Evolutionary conservation across 1,140 invertebrate species (phyloP).

Genomic region (Achatina immaculata): DNA sequence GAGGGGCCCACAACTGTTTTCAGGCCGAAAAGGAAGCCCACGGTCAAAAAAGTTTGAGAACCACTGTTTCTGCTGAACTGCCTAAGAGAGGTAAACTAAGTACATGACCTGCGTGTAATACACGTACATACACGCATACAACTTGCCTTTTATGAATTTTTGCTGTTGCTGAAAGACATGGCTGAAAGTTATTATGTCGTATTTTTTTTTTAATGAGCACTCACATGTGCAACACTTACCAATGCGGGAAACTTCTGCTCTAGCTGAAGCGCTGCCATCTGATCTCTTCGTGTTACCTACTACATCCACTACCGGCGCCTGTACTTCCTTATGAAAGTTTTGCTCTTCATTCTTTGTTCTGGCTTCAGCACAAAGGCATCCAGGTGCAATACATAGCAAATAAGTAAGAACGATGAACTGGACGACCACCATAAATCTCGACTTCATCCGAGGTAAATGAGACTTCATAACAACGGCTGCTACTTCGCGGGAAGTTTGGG

Average conservation of each 20-base stretch:
- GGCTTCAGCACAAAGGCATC: not conserved
- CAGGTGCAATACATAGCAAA: not conserved
- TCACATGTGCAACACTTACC: not conserved
- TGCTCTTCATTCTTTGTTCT: not conserved
- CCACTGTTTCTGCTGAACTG: too few relatives aligned
- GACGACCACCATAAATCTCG: not conserved
- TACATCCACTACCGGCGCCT: not conserved
- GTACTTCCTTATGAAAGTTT: not conserved
- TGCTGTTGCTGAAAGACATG: too few relatives aligned
- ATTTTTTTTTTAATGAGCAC: too few relatives aligned
- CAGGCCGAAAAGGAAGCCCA: too few relatives aligned
- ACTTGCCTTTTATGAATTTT: too few relatives aligned
- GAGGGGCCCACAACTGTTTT: too few relatives aligned
- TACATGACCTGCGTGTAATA: too few relatives aligned
- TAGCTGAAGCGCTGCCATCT: not conserved
- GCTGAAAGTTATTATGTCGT: too few relatives aligned
- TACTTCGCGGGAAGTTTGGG: too few relatives aligned
- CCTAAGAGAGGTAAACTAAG: too few relatives aligned
- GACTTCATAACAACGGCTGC: not conserved
- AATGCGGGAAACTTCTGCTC: not conserved
- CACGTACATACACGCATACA: too few relatives aligned
- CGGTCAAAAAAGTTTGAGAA: too few relatives aligned
- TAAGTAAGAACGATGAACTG: not conserved
- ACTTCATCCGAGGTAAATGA: not conserved
- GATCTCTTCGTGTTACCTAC: not conserved